Percentiles rank a stretch among this genome's conserved stretches.
Conservation (phyloP, 2,113 vertebrate species). For the Lonchura striata region DNA sequence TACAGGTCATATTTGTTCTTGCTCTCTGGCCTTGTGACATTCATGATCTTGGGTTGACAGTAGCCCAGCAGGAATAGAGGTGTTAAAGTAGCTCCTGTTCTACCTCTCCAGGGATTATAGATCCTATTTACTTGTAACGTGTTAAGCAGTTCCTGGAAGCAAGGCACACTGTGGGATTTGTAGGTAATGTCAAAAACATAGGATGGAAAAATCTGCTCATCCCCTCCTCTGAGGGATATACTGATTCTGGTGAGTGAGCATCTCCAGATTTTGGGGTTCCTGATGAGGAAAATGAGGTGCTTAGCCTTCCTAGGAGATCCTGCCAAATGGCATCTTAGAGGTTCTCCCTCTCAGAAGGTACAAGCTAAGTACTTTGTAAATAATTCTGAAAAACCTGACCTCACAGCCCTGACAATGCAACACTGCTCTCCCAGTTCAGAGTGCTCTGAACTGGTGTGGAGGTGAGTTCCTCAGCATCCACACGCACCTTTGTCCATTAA, state of each 20-base stretch:
- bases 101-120: neutral
- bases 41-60: neutral
- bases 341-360: neutral
- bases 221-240: neutral
- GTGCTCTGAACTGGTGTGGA: neutral
- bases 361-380: neutral
- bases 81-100: neutral
- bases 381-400: neutral
- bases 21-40: neutral
- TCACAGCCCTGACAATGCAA: neutral
- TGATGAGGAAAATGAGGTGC: neutral
- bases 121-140: neutral
- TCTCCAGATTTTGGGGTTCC: neutral
- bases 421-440: neutral
- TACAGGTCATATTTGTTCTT: neutral
- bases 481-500: neutral
- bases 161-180: neutral
- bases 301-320: neutral
- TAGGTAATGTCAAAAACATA: neutral
- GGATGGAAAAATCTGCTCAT: neutral
- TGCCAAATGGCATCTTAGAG: rapidly evolving
- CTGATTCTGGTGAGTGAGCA: rapidly evolving
- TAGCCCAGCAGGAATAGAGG: neutral
- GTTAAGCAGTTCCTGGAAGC: neutral
- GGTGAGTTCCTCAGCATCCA: neutral